Evolutionary conservation across 2,113 vertebrate genomes (phyloP), one percentile per base, ranked within the genome.

Genomic region (Spea multiplicata): DNA sequence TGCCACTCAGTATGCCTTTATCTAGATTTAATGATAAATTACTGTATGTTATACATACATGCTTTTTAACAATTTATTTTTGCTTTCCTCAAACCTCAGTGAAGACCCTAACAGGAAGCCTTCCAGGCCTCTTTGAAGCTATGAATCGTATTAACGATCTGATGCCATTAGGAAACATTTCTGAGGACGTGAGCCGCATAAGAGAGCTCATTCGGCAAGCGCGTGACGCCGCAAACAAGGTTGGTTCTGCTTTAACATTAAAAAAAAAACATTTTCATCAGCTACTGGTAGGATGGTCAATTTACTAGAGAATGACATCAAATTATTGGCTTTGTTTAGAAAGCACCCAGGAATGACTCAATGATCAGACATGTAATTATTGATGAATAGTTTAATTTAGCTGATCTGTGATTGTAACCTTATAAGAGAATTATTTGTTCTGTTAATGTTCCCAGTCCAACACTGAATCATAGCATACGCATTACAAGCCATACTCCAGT

Each of bases 191-290:
- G 74, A 92, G 93, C 83, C 94, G 91, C 55, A 93, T 99, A 72
- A 93, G 98, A 81, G 95, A 97, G 47, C 92, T 99, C 53, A 99
- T 99, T 71, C 94, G 95, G 82, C 91, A 96, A 73, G 96, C 97
- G 5, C 91, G 97, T 69, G 94, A 97, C 30, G 95, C 96, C 55
- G 97, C 97, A 3, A 96, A 97, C 81, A 96, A 92, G 95, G 97
- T 98, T 57, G 83, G 85, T 57, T 73, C 59, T 46, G 8, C 44
- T 4, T 9, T 13, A 4, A 59, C 55, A 2, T 13, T 5, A 59
- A 13, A 59, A 2, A 3, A 12, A 13, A 13, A 5, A 1, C 10
- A 9, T 59, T 9, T 59, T 59, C 6, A 59, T 59, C 12, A 13
- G 3, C 30, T 30, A 30, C 30, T 2, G 30, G 30, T 2, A 30